Percentiles rank a stretch among this genome's conserved stretches.
These are phyloP conservation scores for Toxotes lorentzi DNA, from an alignment of 2,797 vertebrate genomes.

Conservation along the genomic window DNA sequence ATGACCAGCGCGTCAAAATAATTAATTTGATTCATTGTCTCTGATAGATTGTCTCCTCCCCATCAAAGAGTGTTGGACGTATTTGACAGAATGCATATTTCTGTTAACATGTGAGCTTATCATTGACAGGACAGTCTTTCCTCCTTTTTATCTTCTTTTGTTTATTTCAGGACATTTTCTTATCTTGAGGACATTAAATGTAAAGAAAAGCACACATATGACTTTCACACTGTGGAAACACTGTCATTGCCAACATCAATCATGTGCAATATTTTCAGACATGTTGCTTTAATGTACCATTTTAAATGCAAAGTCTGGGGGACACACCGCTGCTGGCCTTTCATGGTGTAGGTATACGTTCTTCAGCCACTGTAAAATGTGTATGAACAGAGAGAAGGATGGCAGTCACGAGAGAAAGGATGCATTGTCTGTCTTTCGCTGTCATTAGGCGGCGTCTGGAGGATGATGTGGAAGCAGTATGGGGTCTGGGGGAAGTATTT, in stretches of 20 bases:
- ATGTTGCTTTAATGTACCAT: constrained; percentile 87
- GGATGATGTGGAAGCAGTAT: constrained; percentile 97
- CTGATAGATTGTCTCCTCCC: constrained; percentile 59
- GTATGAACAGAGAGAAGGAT: constrained; percentile 74
- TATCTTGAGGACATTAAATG: constrained; percentile 69
- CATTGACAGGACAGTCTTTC: constrained; percentile 25
- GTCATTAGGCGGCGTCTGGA: constrained; percentile 91
- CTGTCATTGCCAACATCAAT: constrained; percentile 85
- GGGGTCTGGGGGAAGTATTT: constrained; percentile 95
- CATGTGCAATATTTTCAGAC: constrained; percentile 77
- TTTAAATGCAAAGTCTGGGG: constrained; percentile 83
- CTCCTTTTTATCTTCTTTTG: constrained; percentile 19
- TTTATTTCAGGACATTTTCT: constrained; percentile 49
- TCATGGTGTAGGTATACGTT: constrained; percentile 68
- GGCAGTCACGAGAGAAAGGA: constrained; percentile 79
- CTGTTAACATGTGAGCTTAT: constrained; percentile 31
- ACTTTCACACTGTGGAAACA: constrained; percentile 81
- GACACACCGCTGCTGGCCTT: constrained; percentile 63
- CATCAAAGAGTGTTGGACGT: constrained; percentile 37
- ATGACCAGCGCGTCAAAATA: constrained; percentile 77
- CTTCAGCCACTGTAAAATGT: constrained; percentile 78
- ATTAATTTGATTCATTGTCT: constrained; percentile 77
- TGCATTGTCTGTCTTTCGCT: constrained; percentile 89
- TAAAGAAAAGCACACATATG: constrained; percentile 75
- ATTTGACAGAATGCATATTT: constrained; percentile 60